Evolutionary conservation across 2,888 invertebrate genomes (phyloP).

Genomic region (Celastrina argiolus): DNA sequence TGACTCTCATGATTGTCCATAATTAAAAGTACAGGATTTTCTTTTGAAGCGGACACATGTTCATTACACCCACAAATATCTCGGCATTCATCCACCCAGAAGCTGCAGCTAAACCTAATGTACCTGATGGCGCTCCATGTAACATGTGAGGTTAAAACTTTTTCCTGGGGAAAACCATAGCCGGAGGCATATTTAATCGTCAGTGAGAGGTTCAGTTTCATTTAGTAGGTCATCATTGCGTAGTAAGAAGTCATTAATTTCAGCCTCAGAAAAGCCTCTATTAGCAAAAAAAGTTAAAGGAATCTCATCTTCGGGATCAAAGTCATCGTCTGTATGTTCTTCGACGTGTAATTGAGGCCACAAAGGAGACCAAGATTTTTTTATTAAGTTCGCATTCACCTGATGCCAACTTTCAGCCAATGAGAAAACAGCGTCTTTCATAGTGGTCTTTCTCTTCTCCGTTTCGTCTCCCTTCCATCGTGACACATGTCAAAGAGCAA

Average conservation of each 20-base stretch:
- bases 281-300: neutral
- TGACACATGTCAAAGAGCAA: no score
- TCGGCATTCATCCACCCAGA: conserved; percentile 48
- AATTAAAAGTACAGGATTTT: conserved; percentile 16
- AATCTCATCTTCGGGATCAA: conserved; percentile 21
- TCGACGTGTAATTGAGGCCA: conserved; percentile 22
- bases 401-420: conserved; percentile 20
- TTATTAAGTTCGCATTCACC: conserved; percentile 23
- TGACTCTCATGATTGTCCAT: conserved; percentile 36
- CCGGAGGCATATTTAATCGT: conserved; percentile 39
- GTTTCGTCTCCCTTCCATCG: no score
- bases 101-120: conserved; percentile 42
- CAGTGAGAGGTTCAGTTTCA: no score
- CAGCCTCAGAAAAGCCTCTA: no score
- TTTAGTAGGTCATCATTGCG: conserved; percentile 13
- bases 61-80: conserved; percentile 44
- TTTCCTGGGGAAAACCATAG: conserved; percentile 45
- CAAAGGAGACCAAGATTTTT: conserved; percentile 25
- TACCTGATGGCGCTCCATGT: conserved; percentile 44
- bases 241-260: no score
- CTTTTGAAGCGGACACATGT: conserved; percentile 23
- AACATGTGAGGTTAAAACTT: conserved; percentile 42
- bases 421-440: conserved; percentile 21
- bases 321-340: conserved; percentile 19
- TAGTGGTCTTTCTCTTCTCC: conserved; percentile 14